phyloP scores from a whole-genome alignment of 2,113 vertebrate genomes.

The Miniopterus natalensis region DNA sequence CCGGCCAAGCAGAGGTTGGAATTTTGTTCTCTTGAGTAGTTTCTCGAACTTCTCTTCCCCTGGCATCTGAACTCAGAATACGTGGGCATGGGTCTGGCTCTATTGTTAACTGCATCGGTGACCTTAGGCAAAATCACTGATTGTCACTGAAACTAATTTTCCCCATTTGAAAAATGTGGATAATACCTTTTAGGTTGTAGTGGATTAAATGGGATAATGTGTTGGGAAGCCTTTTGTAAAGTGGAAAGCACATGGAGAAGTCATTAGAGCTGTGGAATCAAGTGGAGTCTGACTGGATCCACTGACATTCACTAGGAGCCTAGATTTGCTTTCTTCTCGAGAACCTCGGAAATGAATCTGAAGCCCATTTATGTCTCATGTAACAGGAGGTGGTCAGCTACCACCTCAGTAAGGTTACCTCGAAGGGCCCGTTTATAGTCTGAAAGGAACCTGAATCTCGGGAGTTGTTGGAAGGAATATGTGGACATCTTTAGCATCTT shows the following conservation, averaged over 20 bases:
- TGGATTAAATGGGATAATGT: slow-evolving; percentile 9
- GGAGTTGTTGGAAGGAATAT: neutral
- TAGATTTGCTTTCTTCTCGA: neutral
- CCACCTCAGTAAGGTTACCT: neutral
- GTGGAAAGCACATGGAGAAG: neutral
- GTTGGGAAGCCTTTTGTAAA: neutral
- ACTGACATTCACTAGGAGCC: neutral
- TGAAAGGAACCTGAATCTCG: neutral
- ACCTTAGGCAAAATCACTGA: neutral
- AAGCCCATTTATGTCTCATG: neutral
- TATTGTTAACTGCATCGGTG: neutral
- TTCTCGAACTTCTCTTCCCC: neutral
- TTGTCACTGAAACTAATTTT: neutral
- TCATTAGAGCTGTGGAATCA: neutral
- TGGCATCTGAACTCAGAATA: neutral
- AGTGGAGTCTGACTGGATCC: neutral
- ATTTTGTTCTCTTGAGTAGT: neutral
- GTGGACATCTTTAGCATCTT: slow-evolving; percentile 31
- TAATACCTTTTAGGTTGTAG: neutral
- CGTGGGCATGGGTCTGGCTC: neutral
- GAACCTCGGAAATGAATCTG: neutral
- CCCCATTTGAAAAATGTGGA: neutral
- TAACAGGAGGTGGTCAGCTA: neutral
- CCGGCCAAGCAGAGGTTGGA: neutral
- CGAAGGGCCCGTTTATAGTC: neutral